A percentile compares a stretch with the other conserved stretches of the same genome.
Conservation (phyloP, 2,888 invertebrate species). For the Graphium colonna region DNA sequence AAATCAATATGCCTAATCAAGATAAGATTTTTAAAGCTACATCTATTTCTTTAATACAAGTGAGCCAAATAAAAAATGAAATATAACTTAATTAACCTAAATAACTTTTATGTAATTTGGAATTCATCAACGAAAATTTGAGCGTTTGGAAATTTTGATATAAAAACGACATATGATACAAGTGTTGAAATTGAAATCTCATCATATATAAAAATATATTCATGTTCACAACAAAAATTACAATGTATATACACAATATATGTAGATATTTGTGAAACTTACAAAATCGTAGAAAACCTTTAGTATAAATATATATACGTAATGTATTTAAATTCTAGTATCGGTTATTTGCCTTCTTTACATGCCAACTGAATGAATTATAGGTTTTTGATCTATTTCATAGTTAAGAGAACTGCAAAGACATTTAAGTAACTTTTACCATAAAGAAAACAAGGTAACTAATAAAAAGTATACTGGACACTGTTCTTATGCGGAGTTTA, state of each 20-base stretch:
- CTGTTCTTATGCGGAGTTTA: too few relatives aligned
- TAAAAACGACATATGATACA: neutral
- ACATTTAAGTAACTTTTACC: too few relatives aligned
- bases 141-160: neutral
- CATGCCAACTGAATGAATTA: neutral
- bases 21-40: too few relatives aligned
- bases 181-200: neutral
- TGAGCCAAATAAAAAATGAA: too few relatives aligned
- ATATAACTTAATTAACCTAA: too few relatives aligned
- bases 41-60: too few relatives aligned
- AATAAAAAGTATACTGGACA: too few relatives aligned
- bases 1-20: too few relatives aligned
- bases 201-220: neutral
- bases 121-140: neutral
- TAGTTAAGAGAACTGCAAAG: too few relatives aligned
- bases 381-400: slow-evolving; percentile 16
- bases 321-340: slow-evolving; percentile 1
- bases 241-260: neutral
- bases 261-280: slow-evolving; percentile 9
- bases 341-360: neutral
- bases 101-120: too few relatives aligned
- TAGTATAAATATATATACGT: slow-evolving; percentile 12
- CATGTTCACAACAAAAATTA: neutral
- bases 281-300: slow-evolving; percentile 20
- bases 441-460: too few relatives aligned